A percentile compares a stretch with the other conserved stretches of the same genome.
phyloP scores from a whole-genome alignment of 2,888 invertebrate genomes.

The Metalampra italica region DNA sequence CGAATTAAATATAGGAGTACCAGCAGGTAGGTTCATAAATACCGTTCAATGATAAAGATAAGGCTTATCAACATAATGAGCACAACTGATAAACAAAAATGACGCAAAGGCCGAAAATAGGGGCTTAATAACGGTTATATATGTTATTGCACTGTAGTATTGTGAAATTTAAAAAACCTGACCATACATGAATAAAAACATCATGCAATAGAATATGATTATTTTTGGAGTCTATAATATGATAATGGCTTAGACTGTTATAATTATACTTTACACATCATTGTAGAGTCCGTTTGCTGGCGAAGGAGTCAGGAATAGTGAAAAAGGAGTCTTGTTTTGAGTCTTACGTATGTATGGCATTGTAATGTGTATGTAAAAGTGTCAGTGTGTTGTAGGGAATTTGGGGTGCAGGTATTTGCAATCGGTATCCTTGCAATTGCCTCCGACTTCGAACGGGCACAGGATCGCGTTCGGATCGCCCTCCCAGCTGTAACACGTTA shows the following conservation, averaged over 20 bases:
- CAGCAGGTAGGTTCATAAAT: no score
- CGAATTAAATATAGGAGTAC: neutral
- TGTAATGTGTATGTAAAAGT: conserved; percentile 31
- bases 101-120: no score
- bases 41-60: no score
- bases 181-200: no score
- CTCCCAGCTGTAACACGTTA: conserved; percentile 62
- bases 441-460: conserved; percentile 71
- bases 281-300: conserved; percentile 46
- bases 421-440: conserved; percentile 70
- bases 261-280: conserved; percentile 64
- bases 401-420: conserved; percentile 73
- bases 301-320: conserved; percentile 26
- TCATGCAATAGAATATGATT: no score
- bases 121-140: no score
- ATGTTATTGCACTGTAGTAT: no score
- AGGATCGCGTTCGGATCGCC: conserved; percentile 70
- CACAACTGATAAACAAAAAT: no score
- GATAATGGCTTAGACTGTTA: no score
- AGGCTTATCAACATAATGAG: no score
- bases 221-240: no score
- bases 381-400: conserved; percentile 45
- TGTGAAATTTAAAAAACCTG: no score
- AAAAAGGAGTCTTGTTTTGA: conserved; percentile 20
- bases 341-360: conserved; percentile 25